phyloP scores from a whole-genome alignment of 2,113 vertebrate genomes.

The Pelobates fuscus region DNA sequence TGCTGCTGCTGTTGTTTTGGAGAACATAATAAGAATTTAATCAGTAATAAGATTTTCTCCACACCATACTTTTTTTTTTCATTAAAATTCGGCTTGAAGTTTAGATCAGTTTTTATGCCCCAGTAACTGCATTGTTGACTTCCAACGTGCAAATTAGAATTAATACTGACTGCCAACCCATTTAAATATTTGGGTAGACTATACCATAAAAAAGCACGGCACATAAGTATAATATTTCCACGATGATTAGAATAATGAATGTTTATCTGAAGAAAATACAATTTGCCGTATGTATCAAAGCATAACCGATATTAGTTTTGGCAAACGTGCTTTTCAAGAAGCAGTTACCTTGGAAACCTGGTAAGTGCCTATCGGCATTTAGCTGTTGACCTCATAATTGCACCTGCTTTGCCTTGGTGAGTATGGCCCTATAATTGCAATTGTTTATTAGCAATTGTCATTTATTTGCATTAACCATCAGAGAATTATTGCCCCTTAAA shows the following conservation, averaged over 20 bases:
- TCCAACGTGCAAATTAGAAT: conserved; percentile 7
- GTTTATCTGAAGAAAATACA: conserved; percentile 8
- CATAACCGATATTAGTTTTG: too few species aligned
- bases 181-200: conserved; percentile 31
- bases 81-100: conserved; percentile 34
- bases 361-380: too few species aligned
- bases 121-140: conserved; percentile 12
- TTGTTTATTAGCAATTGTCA: too few species aligned
- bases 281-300: too few species aligned
- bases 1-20: too few species aligned
- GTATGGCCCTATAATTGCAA: too few species aligned
- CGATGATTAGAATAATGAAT: background rate
- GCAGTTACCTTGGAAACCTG: too few species aligned
- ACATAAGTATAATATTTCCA: background rate
- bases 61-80: conserved; percentile 40
- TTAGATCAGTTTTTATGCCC: conserved; percentile 25
- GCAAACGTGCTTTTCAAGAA: too few species aligned
- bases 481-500: too few species aligned
- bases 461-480: too few species aligned
- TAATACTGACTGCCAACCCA: background rate
- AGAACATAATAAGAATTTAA: conserved; percentile 30
- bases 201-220: background rate
- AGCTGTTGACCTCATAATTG: too few species aligned
- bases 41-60: conserved; percentile 38
- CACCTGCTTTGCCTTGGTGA: too few species aligned